Conservation (phyloP, 2,113 vertebrate species). For the Columba janthina region DNA sequence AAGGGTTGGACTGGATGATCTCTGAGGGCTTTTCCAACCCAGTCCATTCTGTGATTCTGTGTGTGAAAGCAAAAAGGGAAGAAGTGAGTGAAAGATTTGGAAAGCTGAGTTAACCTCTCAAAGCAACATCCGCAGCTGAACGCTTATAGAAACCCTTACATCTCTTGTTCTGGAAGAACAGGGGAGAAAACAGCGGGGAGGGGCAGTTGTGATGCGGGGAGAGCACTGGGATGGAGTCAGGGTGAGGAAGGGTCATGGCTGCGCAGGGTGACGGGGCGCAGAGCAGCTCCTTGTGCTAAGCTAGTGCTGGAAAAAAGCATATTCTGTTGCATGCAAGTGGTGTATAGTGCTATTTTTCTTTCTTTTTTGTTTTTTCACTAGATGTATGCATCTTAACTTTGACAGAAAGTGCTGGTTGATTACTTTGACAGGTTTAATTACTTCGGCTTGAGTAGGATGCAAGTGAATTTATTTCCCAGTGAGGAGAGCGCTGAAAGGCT, state of each 20-base stretch:
- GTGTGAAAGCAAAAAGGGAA: not conserved
- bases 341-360: not conserved
- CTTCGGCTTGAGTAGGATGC: conserved; percentile 57
- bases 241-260: not conserved
- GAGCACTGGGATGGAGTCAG: not conserved
- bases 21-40: too few species aligned
- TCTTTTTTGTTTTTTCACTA: not conserved
- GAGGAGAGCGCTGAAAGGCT: conserved; percentile 51
- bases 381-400: conserved; percentile 27
- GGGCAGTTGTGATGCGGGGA: not conserved
- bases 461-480: conserved; percentile 65
- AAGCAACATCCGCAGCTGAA: not conserved
- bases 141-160: not conserved
- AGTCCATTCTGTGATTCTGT: too few species aligned
- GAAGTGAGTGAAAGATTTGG: not conserved
- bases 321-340: not conserved
- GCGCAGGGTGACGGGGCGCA: not conserved
- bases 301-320: not conserved
- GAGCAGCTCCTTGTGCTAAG: not conserved
- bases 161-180: not conserved
- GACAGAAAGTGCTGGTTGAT: conserved; percentile 52
- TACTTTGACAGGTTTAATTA: conserved; percentile 65
- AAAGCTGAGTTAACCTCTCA: not conserved
- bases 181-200: not conserved
- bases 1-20: too few species aligned